Evolutionary conservation across 2,113 vertebrate genomes (phyloP), one percentile per base, ranked within the genome.

Genomic region (Galemys pyrenaicus): DNA sequence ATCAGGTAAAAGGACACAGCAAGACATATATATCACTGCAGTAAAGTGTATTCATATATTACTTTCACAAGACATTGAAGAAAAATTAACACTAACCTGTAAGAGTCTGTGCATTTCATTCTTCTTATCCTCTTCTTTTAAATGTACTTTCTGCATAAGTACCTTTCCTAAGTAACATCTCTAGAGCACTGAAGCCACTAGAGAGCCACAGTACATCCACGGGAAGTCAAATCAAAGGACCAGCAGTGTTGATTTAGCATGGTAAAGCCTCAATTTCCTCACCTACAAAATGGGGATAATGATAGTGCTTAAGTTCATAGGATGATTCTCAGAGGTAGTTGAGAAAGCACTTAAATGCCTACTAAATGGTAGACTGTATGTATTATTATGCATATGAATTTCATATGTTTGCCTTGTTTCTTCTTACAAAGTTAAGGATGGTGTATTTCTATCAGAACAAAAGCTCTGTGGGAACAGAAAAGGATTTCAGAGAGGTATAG

Each of bases 61-160:
- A 80, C 46, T 86, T 56, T 35, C 6, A 87, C 56, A 87, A 56
- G 60, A 58, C 8, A 62, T 65, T 5, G 13, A 35, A 49, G 6
- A 75, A 56, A 86, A 73, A 78, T 44, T 35, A 49, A 30, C 62
- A 91, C 81, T 94, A 73, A 95, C 60, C 51, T 91, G 74, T 89
- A 92, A 37, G 39, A 9, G 35, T 56, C 68, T n/a, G 32, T 35
- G 71, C 58, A 62, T 73, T 81, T 89, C 41, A 56, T 62, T 49
- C 46, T 74, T 68, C 28, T 87, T 35, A 64, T 73, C n/a, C 41
- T 58, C 13, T 89, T 81, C 26, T 89, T 60, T 32, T 67, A 73
- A 86, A 30, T 22, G 51, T 68, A 60, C 73, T 46, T 84, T 78
- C 81, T 44, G 19, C 41, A 58, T 58, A 54, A 82, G 39, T 39